Evolutionary conservation across 2,113 vertebrate genomes (phyloP), one percentile per base, ranked within the genome.

Genomic region (Hyperopisus bebe): DNA sequence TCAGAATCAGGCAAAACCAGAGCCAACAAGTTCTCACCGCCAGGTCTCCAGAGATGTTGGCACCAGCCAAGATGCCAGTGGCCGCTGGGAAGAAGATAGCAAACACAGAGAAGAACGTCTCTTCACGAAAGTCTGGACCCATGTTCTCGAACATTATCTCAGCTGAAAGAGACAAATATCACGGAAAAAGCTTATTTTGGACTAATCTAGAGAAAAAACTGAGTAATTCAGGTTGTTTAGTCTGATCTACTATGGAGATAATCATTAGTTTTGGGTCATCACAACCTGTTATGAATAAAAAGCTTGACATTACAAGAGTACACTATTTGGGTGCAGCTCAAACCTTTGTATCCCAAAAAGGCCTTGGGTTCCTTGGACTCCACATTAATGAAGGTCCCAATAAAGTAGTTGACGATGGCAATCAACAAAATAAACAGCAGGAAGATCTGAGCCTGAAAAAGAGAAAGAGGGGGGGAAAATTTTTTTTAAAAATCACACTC

Each of bases 31-130:
- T 90, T 97, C 98, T 98, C 92, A 99, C 98, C 83, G 97, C 96
- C 89, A 99, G 98, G 93, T 99, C 98, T 94, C 98, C 98, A 55
- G 98, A 99, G 95, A 99, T 99, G 94, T 99, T 99, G 91, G 98
- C 97, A 91, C 98, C 98, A 58, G 98, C 98, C 93, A 99, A 95
- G 94, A 99, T 99, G 91, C 98, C 98, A 90, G 98, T 99, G 91
- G 98, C 98, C 88, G 98, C 98, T 86, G 98, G 98, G 94, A 99
- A 99, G 95, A 99, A 99, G 93, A 99, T 99, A 87, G 98, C 94
- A 92, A 99, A 99, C 0, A 99, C 97, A 0, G 98, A 98, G 93
- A 99, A 99, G 94, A 99, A 99, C 0, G 97, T 97, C 1, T 96
- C 95, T 0, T 89, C 91, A 91, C 96, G 93, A 88, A 99, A 99